Conservation (phyloP, 1,140 invertebrate genomes). For the Trachymyrmex cornetzi region DNA sequence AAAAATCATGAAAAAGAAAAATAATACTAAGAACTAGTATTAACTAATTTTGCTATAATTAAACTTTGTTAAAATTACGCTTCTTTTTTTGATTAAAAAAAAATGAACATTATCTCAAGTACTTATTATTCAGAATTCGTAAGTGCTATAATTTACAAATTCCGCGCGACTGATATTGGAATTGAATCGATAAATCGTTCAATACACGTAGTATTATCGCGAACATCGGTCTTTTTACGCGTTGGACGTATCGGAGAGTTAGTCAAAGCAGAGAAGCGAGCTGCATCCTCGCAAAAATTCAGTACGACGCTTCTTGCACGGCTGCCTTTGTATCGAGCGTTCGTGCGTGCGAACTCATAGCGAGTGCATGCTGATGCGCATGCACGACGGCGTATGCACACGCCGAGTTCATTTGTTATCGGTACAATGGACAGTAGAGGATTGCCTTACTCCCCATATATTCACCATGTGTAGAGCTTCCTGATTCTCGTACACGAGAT, state of each 20-base stretch:
- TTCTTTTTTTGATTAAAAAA: background rate
- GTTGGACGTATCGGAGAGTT: background rate
- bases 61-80: background rate
- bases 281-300: constrained; percentile 55
- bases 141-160: background rate
- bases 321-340: constrained; percentile 32
- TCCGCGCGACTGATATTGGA: constrained; percentile 7
- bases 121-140: background rate
- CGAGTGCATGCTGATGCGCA: constrained; percentile 3
- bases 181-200: constrained; percentile 58
- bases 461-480: constrained; percentile 9
- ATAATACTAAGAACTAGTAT: background rate
- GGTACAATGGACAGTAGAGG: constrained; percentile 47
- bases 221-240: constrained; percentile 21
- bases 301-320: constrained; percentile 37
- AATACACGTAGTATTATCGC: constrained; percentile 13
- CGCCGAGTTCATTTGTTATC: constrained; percentile 67
- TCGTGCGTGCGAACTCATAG: constrained; percentile 56
- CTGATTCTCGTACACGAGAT: constrained; percentile 4
- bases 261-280: constrained; percentile 25
- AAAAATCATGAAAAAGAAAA: background rate
- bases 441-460: constrained; percentile 29
- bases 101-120: background rate
- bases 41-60: background rate
- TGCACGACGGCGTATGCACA: background rate